These are phyloP conservation scores for Leptodactylus fuscus DNA, from an alignment of 2,113 vertebrate species.

Conservation along the genomic window DNA sequence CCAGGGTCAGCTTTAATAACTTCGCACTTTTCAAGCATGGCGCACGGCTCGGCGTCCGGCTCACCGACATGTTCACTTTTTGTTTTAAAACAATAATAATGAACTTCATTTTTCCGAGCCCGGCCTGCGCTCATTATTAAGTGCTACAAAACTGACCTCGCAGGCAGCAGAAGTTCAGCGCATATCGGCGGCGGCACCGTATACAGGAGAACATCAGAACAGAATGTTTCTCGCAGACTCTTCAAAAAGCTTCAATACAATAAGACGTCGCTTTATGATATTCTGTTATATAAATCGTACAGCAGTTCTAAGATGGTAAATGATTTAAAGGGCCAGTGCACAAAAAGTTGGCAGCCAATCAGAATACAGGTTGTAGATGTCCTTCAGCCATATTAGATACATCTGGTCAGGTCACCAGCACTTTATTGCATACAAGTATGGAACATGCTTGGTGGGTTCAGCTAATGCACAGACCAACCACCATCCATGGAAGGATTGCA, in stretches of 20 bases:
- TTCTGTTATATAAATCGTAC: neutral
- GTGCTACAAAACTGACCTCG: slow-evolving; percentile 32
- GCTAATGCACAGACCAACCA: too few relatives aligned
- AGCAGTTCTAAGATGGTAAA: neutral
- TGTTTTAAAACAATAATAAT: slow-evolving; percentile 56
- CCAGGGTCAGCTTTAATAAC: slow-evolving; percentile 52
- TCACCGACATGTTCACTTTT: slow-evolving; percentile 12
- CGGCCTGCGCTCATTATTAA: slow-evolving; percentile 49
- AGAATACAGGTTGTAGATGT: too few relatives aligned
- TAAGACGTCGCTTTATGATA: neutral
- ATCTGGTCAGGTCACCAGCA: too few relatives aligned
- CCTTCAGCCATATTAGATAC: too few relatives aligned
- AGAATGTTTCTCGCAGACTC: slow-evolving; percentile 1
- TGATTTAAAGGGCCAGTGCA: neutral
- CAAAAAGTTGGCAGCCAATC: neutral
- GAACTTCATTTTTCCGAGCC: slow-evolving; percentile 31
- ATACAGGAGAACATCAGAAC: neutral
- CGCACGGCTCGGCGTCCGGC: neutral
- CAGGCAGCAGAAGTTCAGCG: slow-evolving; percentile 3
- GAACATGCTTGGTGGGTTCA: too few relatives aligned
- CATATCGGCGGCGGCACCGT: neutral
- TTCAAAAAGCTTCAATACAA: neutral
- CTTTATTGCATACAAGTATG: too few relatives aligned
- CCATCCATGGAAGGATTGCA: too few relatives aligned
- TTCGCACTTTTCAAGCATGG: neutral